A percentile compares a stretch with the other conserved stretches of the same genome.
These are phyloP conservation scores for Sciurus vulgaris DNA, from an alignment of 2,797 vertebrate genomes.

Conservation along the genomic window DNA sequence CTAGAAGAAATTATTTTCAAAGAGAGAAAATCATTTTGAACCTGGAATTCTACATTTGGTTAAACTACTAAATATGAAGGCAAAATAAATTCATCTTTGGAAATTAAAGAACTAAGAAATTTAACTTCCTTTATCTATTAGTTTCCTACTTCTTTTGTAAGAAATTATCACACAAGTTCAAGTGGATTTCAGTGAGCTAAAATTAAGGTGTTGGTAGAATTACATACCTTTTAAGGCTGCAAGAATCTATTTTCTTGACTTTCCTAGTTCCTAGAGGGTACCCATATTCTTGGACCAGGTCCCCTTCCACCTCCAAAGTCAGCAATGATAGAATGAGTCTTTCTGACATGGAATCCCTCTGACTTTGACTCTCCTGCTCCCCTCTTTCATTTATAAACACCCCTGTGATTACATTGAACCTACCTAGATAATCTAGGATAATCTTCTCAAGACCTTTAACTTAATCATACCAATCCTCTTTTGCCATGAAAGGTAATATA, in stretches of 20 bases:
- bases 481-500: neutral
- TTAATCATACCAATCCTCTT: neutral
- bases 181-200: slow-evolving; percentile 9
- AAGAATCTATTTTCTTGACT: slow-evolving; percentile 29
- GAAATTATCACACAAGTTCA: slow-evolving; percentile 25
- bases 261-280: neutral
- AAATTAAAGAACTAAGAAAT: slow-evolving; percentile 66
- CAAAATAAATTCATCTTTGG: slow-evolving; percentile 55
- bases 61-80: slow-evolving; percentile 45
- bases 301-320: neutral
- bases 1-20: slow-evolving; percentile 49
- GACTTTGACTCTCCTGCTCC: neutral
- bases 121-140: neutral
- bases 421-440: neutral
- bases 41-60: slow-evolving; percentile 16
- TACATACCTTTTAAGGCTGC: neutral
- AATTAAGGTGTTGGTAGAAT: neutral
- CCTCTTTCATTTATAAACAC: neutral
- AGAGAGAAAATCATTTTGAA: slow-evolving; percentile 60
- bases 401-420: neutral
- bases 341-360: neutral
- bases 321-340: neutral
- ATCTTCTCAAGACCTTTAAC: neutral
- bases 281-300: neutral
- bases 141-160: slow-evolving; percentile 51